Percentiles rank a stretch among this genome's conserved stretches.
Evolutionary conservation across 2,888 invertebrate genomes (phyloP).

Genomic region (Thereva nobilitata): DNA sequence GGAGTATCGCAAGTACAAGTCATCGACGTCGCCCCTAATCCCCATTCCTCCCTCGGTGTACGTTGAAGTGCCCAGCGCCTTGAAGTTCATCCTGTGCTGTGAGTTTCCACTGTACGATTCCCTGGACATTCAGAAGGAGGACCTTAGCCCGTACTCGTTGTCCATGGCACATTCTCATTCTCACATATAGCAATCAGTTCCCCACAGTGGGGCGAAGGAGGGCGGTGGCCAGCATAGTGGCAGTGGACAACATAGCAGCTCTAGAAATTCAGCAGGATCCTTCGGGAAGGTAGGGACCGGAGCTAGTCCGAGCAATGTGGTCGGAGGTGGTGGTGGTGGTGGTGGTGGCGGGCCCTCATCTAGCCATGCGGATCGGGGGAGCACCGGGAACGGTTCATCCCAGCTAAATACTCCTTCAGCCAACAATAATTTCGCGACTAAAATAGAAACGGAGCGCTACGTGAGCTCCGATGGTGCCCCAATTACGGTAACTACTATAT

Average conservation of each 20-base stretch:
- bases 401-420: constrained; percentile 38
- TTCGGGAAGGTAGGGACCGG: constrained; percentile 39
- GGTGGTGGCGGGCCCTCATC: constrained; percentile 46
- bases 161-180: constrained; percentile 58
- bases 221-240: constrained; percentile 26
- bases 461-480: constrained; percentile 53
- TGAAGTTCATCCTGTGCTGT: constrained; percentile 84
- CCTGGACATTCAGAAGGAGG: constrained; percentile 61
- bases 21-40: constrained; percentile 85
- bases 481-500: constrained; percentile 56
- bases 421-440: constrained; percentile 48
- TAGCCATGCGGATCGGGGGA: constrained; percentile 50
- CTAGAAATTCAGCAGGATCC: constrained; percentile 41
- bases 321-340: neutral
- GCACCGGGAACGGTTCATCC: constrained; percentile 36
- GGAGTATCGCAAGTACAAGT: constrained; percentile 85
- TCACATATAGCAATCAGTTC: constrained; percentile 59
- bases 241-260: constrained; percentile 40
- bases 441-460: constrained; percentile 53
- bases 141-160: constrained; percentile 55
- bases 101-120: constrained; percentile 87
- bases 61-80: constrained; percentile 79
- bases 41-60: constrained; percentile 87
- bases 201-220: constrained; percentile 47
- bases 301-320: neutral